phyloP scores from a whole-genome alignment of 2,888 invertebrate species.

The Salticus scenicus region DNA sequence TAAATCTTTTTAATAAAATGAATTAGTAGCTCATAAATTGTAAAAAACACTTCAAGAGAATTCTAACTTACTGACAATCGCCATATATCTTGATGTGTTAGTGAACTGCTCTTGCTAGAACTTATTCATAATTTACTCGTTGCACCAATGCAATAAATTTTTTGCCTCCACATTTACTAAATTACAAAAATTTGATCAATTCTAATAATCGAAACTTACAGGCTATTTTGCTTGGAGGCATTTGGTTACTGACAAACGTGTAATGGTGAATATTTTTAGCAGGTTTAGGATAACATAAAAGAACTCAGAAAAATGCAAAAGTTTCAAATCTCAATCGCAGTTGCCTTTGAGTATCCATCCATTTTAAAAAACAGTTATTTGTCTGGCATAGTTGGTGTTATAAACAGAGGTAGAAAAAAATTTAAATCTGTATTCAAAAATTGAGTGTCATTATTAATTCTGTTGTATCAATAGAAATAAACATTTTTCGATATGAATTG shows the following conservation, averaged over 20 bases:
- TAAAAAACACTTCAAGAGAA: background rate
- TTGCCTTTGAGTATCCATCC: constrained; percentile 66
- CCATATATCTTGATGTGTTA: constrained; percentile 1
- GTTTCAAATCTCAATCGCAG: constrained; percentile 59
- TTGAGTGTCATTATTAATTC: background rate
- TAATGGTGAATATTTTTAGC: background rate
- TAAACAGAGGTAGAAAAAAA: constrained; percentile 7
- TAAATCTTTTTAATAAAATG: background rate
- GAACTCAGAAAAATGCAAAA: background rate
- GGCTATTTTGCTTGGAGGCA: background rate
- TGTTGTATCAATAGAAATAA: constrained; percentile 5
- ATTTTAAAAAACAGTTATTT: constrained; percentile 37
- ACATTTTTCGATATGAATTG: constrained; percentile 16
- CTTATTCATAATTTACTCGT: background rate
- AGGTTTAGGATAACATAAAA: background rate
- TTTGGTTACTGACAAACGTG: background rate
- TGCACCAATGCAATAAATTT: background rate
- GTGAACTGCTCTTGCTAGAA: background rate
- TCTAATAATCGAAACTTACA: no score
- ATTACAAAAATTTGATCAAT: background rate
- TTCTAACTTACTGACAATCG: constrained; percentile 1
- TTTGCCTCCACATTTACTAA: background rate
- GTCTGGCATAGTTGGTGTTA: constrained; percentile 61
- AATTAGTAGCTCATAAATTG: constrained; percentile 6
- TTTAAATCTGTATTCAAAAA: background rate